Conservation (phyloP, 2,797 vertebrate species). For the Amblyraja radiata region DNA sequence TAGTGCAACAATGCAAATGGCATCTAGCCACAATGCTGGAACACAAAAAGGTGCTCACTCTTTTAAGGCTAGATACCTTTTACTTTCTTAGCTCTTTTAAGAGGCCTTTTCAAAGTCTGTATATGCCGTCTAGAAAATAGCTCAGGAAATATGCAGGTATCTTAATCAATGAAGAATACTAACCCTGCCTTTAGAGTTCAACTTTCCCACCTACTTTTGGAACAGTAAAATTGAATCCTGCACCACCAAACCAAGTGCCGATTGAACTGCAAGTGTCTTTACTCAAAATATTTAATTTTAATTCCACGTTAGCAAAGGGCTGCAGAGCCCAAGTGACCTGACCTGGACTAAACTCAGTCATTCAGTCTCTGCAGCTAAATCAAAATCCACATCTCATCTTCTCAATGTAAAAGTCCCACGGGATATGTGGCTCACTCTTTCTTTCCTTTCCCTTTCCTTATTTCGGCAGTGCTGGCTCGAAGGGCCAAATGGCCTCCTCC, state of each 20-base stretch:
- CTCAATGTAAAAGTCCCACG: not conserved
- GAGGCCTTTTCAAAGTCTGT: not conserved
- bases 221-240: too few species aligned
- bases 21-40: not conserved
- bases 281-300: conserved; percentile 7
- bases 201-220: not conserved
- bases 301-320: not conserved
- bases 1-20: not conserved
- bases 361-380: not conserved
- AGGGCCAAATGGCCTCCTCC: too few species aligned
- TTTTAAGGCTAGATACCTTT: not conserved
- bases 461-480: too few species aligned
- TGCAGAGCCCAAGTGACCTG: not conserved
- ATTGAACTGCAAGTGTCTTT: not conserved
- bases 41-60: not conserved
- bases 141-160: not conserved
- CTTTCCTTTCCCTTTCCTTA: too few species aligned
- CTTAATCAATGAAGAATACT: not conserved
- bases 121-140: not conserved
- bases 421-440: not conserved
- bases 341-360: conserved; percentile 3
- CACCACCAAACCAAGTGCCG: not conserved
- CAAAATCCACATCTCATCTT: conserved; percentile 10
- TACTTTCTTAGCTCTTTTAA: not conserved
- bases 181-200: not conserved